Percentiles rank a stretch among this genome's conserved stretches.
These are phyloP conservation scores for Rhodinocichla rosea DNA, from an alignment of 2,113 vertebrate species.

Conservation along the genomic window DNA sequence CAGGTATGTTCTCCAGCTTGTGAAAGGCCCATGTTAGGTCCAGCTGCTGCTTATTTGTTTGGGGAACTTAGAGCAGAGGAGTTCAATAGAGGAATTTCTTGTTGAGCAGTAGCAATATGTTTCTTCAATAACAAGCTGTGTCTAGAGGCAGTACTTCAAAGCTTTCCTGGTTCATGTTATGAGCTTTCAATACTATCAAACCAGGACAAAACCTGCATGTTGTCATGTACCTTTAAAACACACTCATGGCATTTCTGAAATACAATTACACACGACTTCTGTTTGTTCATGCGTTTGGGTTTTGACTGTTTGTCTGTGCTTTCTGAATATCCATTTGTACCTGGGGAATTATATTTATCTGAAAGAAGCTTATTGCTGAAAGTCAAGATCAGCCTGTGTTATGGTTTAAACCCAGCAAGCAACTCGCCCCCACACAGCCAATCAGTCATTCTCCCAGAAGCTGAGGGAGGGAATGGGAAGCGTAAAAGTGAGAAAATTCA, in stretches of 20 bases:
- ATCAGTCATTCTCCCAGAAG: background rate
- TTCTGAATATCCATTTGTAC: slow-evolving; percentile 37
- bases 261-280: background rate
- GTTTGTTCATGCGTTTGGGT: accelerated
- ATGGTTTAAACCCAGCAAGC: background rate
- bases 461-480: background rate
- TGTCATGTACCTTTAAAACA: background rate
- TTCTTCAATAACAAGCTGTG: background rate
- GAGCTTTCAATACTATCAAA: background rate
- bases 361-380: slow-evolving; percentile 48
- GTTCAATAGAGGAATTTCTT: background rate
- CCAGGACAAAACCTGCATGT: background rate
- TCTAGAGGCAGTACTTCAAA: background rate
- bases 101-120: background rate
- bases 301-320: background rate
- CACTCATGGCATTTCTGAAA: background rate
- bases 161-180: background rate
- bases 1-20: background rate
- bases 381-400: slow-evolving; percentile 29
- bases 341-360: slow-evolving; percentile 45
- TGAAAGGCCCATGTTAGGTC: background rate
- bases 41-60: background rate
- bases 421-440: background rate
- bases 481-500: background rate
- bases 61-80: background rate